Percentiles rank a stretch among this genome's conserved stretches.
Conservation (phyloP, 2,888 invertebrate species). For the Eremobia ochroleuca region DNA sequence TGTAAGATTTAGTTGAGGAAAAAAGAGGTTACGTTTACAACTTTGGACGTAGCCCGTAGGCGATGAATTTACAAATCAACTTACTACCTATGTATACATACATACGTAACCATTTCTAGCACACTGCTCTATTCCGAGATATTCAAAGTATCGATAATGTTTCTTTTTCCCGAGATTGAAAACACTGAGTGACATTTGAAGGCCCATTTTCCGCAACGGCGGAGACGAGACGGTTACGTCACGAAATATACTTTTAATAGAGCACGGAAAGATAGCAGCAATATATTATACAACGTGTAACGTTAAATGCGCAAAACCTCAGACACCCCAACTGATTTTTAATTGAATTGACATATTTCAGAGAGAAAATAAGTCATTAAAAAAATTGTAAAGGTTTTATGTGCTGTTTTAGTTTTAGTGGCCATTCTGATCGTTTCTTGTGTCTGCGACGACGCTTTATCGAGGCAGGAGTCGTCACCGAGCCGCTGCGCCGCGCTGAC, state of each 20-base stretch:
- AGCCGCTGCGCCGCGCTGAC: too few relatives aligned
- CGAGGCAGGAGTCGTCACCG: too few relatives aligned
- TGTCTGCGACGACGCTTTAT: too few relatives aligned
- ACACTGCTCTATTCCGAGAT: slow-evolving; percentile 16
- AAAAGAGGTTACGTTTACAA: slow-evolving; percentile 40
- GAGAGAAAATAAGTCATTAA: too few relatives aligned
- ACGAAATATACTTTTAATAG: slow-evolving; percentile 40
- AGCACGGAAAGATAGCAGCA: neutral
- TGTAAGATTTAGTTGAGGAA: slow-evolving; percentile 35
- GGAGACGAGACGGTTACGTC: slow-evolving; percentile 42
- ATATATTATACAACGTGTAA: too few relatives aligned
- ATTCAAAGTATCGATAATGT: slow-evolving; percentile 31
- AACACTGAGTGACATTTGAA: slow-evolving; percentile 58
- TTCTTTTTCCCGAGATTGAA: slow-evolving; percentile 25
- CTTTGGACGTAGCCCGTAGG: slow-evolving; percentile 21
- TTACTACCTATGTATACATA: neutral
- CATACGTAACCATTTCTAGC: slow-evolving; percentile 4
- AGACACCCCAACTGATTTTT: too few relatives aligned
- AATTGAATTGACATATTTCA: too few relatives aligned
- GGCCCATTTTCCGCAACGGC: slow-evolving; percentile 44
- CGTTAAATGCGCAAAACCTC: too few relatives aligned
- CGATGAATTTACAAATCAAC: slow-evolving; percentile 32
- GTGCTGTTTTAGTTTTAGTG: too few relatives aligned
- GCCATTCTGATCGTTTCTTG: too few relatives aligned
- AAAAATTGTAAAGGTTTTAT: too few relatives aligned